These are phyloP conservation scores for Actinia tenebrosa DNA, from an alignment of 64 coral and sea anemone genomes.

Conservation along the genomic window DNA sequence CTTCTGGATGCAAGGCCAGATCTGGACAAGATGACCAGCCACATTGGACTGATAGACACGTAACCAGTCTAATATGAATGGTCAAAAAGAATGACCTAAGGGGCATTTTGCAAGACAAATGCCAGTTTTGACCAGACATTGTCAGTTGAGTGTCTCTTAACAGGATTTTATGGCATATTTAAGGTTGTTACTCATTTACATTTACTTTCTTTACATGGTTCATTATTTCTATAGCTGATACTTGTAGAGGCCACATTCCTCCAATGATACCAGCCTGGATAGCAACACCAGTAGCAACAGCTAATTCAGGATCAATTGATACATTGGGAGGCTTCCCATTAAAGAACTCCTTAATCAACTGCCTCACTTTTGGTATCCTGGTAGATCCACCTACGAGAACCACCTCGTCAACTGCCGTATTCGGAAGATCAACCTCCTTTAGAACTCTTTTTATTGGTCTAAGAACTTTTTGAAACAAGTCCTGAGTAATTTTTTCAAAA, in stretches of 20 bases:
- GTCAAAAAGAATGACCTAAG: no score
- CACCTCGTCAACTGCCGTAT: slow-evolving; percentile 79
- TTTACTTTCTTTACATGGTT: slow-evolving; percentile 89
- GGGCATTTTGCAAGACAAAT: no score
- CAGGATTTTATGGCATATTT: neutral
- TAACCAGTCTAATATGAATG: no score
- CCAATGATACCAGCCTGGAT: slow-evolving; percentile 98
- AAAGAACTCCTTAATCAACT: slow-evolving; percentile 83
- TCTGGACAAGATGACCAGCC: no score
- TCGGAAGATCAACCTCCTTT: slow-evolving; percentile 67
- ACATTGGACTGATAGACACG: neutral
- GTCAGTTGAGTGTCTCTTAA: no score
- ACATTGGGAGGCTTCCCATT: slow-evolving; percentile 94
- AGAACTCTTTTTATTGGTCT: slow-evolving; percentile 83
- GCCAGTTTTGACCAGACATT: no score
- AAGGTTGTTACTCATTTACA: slow-evolving; percentile 25
- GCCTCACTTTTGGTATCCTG: slow-evolving; percentile 76
- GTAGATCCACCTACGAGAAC: slow-evolving; percentile 96
- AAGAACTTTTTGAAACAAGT: slow-evolving; percentile 88
- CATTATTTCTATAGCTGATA: slow-evolving; percentile 89
- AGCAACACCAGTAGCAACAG: slow-evolving; percentile 92
- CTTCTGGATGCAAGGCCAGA: no score
- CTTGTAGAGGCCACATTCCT: slow-evolving; percentile 97
- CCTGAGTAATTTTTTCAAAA: slow-evolving; percentile 97
- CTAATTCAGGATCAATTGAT: slow-evolving; percentile 94